Evolutionary conservation across 2,113 vertebrate genomes (phyloP).

Genomic region (Mormyrus lacerda): DNA sequence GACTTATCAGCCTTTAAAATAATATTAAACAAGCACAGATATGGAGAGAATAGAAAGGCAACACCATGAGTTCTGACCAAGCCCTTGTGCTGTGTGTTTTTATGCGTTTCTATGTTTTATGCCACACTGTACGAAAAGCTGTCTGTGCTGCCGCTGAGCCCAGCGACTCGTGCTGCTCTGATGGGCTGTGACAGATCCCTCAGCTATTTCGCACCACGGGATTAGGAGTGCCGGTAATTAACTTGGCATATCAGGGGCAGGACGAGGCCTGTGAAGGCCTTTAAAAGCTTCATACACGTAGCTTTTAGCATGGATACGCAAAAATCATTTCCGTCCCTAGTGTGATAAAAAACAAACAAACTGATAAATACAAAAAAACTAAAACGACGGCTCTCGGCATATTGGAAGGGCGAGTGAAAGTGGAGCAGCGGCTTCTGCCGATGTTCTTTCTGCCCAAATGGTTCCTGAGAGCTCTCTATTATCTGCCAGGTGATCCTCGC

Average conservation of each 20-base stretch:
- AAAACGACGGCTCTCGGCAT: slow-evolving; percentile 46
- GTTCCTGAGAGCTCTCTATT: slow-evolving; percentile 32
- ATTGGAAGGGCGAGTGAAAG: slow-evolving; percentile 42
- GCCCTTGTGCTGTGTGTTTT: not conserved
- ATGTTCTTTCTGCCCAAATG: slow-evolving; percentile 29
- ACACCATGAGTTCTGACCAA: not conserved
- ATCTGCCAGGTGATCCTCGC: slow-evolving; percentile 43
- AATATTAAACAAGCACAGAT: not conserved
- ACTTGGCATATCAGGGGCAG: slow-evolving; percentile 30
- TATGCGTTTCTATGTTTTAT: not conserved
- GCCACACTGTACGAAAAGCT: not conserved
- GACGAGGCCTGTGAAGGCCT: slow-evolving; percentile 43
- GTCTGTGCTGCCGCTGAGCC: not conserved
- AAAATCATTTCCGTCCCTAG: not conserved
- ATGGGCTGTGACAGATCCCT: not conserved
- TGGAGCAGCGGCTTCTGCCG: slow-evolving; percentile 25
- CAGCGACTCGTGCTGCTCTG: not conserved
- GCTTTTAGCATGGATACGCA: slow-evolving; percentile 22
- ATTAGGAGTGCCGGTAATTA: slow-evolving; percentile 44
- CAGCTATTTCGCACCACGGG: slow-evolving; percentile 52
- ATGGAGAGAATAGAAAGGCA: not conserved
- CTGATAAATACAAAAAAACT: slow-evolving; percentile 21
- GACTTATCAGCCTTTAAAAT: not conserved
- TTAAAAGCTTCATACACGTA: slow-evolving; percentile 52
- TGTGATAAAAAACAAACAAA: not conserved